Conservation (phyloP, 2,113 vertebrate species). For the Corythornis cristatus region DNA sequence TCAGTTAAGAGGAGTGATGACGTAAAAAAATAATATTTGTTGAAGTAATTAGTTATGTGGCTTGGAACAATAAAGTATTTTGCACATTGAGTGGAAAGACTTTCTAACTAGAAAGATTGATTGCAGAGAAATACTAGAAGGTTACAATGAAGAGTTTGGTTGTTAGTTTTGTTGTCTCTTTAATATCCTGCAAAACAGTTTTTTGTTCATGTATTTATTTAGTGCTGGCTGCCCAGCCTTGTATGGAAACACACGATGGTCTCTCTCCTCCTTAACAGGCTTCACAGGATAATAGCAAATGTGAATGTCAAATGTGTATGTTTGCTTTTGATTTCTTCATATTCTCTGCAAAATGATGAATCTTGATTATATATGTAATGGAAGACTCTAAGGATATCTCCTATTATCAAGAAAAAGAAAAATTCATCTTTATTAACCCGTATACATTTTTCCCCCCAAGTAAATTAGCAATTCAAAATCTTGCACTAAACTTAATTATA, state of each 20-base stretch:
- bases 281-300: not conserved
- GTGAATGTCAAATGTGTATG: conserved; percentile 1
- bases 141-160: not conserved
- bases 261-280: not conserved
- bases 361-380: conserved; percentile 28
- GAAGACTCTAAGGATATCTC: conserved; percentile 52
- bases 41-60: not conserved
- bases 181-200: not conserved
- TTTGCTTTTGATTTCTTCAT: conserved; percentile 29
- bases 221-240: not conserved
- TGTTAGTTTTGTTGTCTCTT: not conserved
- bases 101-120: not conserved
- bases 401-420: conserved; percentile 47
- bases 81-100: not conserved
- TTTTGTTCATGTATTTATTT: not conserved
- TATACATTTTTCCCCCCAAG: not conserved
- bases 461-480: conserved; percentile 60
- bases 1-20: not conserved
- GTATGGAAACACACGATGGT: not conserved
- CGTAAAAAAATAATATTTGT: not conserved
- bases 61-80: not conserved
- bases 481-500: conserved; percentile 55
- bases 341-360: not conserved
- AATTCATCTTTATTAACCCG: conserved; percentile 43
- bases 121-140: not conserved